A percentile compares a stretch with the other conserved stretches of the same genome.
Evolutionary conservation across 2,797 vertebrate genomes (phyloP).

Genomic region (Pangasius sanitwongsei): DNA sequence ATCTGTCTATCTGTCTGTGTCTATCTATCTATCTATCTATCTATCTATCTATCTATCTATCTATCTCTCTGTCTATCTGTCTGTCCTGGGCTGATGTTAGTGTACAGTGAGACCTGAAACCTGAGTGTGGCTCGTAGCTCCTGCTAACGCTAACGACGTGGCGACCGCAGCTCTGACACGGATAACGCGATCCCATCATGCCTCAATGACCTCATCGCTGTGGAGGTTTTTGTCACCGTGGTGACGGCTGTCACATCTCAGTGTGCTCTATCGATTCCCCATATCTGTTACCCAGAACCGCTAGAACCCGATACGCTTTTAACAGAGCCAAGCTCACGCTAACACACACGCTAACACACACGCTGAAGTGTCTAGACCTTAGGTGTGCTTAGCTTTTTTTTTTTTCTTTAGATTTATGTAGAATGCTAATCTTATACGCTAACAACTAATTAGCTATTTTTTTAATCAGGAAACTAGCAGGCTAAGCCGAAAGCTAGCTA

Average conservation of each 20-base stretch:
- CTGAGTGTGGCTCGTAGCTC: background rate
- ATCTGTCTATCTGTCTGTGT: too few relatives aligned
- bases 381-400: background rate
- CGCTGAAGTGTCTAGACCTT: too few relatives aligned
- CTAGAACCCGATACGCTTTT: constrained; percentile 80
- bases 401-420: background rate
- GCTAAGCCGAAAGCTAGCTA: background rate
- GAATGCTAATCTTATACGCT: background rate
- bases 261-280: constrained; percentile 78
- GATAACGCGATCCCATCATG: constrained; percentile 66
- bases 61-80: background rate
- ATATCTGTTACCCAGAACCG: constrained; percentile 78
- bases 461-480: too few relatives aligned
- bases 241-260: constrained; percentile 70
- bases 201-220: constrained; percentile 59
- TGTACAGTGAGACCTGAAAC: background rate
- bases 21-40: too few relatives aligned
- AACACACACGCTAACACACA: background rate
- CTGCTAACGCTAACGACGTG: background rate
- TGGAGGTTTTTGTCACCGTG: constrained; percentile 66
- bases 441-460: too few relatives aligned
- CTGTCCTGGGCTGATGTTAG: background rate
- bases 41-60: too few relatives aligned
- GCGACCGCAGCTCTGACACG: constrained; percentile 52
- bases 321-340: constrained; percentile 66